Base-by-base conservation (phyloP, 1,140 invertebrate species). In the Sitobion miscanthi region DNA sequence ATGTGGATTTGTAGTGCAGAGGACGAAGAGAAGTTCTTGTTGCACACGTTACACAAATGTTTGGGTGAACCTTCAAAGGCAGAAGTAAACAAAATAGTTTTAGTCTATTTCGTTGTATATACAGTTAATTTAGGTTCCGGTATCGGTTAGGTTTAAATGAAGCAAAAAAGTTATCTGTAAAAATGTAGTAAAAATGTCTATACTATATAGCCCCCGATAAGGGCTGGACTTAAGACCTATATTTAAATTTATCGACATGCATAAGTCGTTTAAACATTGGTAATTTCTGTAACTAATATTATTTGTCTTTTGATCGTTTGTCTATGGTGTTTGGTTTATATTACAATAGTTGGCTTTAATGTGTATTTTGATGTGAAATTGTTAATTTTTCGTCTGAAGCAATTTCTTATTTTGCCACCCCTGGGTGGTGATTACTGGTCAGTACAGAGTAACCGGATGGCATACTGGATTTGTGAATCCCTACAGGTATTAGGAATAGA, bases 1-100 rank as follows among this genome's bases (percentile, higher is more conserved):
- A 99, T 99, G 96, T 99, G 99, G 95, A 99, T 99, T 96, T 99
- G 98, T 94, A 98, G 96, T 94, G 99, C 98, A 94, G 98, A 99
- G 94, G 98, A 98, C 94, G 98, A 99, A 57, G 98, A 99, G 96
- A 99, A 99, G 96, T 98, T 99, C 96, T 99, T 99, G 96, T 98
- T 97, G 96, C 99, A 99, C 95, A 99, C 98, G 95, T 97, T 97
- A 96, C 99, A 99, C 95, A 99, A 97, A 95, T 99, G 99, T 96
- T 99, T 99, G 95, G 96, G 95, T 93, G 96, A 95, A 95, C 96
- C 96, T 96, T 45, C 1, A 35, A 88, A 52, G 2, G 47, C 25
- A 57, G 9, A 54, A 25, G 35, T 20, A 45, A 45, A 86, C 45
- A 57, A 90, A 42, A 90, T 20, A 52, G 9, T n/a, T 38, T 86